Conservation (phyloP, 2,113 vertebrate genomes). For the Cebus imitator region DNA sequence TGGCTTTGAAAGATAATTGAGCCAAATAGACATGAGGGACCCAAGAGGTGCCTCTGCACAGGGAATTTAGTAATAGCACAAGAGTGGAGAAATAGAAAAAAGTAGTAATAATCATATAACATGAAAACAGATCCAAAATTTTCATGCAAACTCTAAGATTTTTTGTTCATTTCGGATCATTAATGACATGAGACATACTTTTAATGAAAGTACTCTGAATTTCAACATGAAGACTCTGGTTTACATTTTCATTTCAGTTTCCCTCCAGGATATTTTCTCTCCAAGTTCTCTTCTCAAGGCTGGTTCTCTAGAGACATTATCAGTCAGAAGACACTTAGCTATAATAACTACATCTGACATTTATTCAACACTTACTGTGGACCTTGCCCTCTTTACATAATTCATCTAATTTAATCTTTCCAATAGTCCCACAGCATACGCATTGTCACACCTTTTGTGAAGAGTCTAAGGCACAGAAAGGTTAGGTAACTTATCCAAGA, state of each 20-base stretch:
- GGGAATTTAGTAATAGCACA: conserved; percentile 32
- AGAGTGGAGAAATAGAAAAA: background rate
- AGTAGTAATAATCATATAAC: background rate
- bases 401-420: background rate
- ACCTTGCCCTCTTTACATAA: background rate
- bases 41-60: conserved; percentile 18
- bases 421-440: background rate
- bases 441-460: background rate
- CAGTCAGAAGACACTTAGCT: background rate
- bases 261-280: background rate
- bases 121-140: conserved; percentile 16
- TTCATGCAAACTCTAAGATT: background rate
- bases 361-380: background rate
- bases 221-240: background rate
- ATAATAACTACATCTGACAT: background rate
- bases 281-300: background rate
- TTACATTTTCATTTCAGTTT: conserved; percentile 47
- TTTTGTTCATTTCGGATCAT: background rate
- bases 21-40: conserved; percentile 19
- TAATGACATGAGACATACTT: background rate
- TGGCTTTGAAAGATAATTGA: conserved; percentile 33
- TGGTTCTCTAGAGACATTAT: background rate
- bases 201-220: background rate
- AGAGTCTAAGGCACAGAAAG: background rate
- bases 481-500: background rate